Evolutionary conservation across 64 coral and sea anemone genomes (phyloP).

Genomic region (Montipora sp.): DNA sequence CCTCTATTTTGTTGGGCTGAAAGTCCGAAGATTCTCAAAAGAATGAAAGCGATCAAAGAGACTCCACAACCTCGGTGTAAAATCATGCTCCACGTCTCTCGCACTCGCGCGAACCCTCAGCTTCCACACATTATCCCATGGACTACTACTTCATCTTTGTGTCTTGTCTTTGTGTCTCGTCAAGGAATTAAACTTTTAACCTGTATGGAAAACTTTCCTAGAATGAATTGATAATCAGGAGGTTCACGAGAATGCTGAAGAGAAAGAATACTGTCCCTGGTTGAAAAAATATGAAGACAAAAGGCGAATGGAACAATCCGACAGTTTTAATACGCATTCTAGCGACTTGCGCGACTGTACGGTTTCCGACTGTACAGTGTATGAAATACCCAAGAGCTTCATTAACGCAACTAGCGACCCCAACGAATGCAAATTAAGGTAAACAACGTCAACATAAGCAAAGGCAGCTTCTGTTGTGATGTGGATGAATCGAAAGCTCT

Average conservation of each 20-base stretch:
- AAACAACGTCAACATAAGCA: not conserved
- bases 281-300: not conserved
- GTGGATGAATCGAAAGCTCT: not conserved
- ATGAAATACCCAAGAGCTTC: not conserved
- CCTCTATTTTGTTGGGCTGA: slow-evolving; percentile 24
- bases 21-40: not conserved
- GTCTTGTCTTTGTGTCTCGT: not conserved
- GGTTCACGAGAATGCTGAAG: slow-evolving; percentile 3
- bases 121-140: not conserved
- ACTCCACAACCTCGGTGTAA: not conserved
- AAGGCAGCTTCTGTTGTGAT: not conserved
- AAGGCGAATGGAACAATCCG: too few relatives aligned
- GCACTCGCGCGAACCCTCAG: not conserved
- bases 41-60: not conserved
- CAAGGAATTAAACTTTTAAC: not conserved
- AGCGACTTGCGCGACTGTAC: not conserved
- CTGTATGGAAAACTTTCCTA: too few relatives aligned
- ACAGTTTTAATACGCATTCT: not conserved
- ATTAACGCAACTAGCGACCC: not conserved
- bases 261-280: not conserved
- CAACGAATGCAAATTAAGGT: slow-evolving; percentile 6
- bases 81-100: not conserved
- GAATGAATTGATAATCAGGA: slow-evolving; percentile 9
- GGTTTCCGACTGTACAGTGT: too few relatives aligned
- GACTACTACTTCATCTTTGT: not conserved